Conservation (phyloP, 2,113 vertebrate genomes). For the Hemicordylus capensis region DNA sequence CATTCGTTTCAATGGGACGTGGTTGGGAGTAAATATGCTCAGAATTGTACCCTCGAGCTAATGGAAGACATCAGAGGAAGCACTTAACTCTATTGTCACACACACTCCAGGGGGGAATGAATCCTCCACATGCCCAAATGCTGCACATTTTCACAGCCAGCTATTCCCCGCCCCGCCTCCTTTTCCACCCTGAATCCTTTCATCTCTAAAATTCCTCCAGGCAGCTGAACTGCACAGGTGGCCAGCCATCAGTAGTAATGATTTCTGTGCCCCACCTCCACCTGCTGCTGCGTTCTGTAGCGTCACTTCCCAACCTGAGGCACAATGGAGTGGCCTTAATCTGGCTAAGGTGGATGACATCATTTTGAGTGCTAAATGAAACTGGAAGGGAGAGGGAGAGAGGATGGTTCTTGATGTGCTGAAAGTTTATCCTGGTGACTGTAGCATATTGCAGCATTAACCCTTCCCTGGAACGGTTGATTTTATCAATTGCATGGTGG, state of each 20-base stretch:
- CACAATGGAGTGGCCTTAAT: not conserved
- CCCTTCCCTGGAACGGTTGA: not conserved
- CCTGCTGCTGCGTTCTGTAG: conserved; percentile 8
- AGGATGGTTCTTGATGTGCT: not conserved
- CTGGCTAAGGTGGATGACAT: not conserved
- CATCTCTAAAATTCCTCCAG: conserved; percentile 16
- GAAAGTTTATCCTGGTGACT: not conserved
- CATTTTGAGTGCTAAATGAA: not conserved
- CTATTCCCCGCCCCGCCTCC: no score
- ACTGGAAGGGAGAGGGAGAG: not conserved
- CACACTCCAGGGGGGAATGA: not conserved
- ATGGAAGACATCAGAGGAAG: conserved; percentile 16
- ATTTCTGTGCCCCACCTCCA: not conserved
- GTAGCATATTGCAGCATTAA: not conserved
- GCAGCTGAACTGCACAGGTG: conserved; percentile 1
- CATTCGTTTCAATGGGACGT: no score
- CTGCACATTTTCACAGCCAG: conserved; percentile 6
- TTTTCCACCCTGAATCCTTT: not conserved
- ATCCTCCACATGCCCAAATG: not conserved
- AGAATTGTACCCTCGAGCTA: not conserved
- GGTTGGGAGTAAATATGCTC: no score
- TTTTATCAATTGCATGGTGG: not conserved
- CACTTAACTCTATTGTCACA: not conserved
- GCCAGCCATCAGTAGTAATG: not conserved
- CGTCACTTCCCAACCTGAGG: not conserved